Base-by-base conservation (phyloP, 1,140 invertebrate species). In the Drosophila dunni region DNA sequence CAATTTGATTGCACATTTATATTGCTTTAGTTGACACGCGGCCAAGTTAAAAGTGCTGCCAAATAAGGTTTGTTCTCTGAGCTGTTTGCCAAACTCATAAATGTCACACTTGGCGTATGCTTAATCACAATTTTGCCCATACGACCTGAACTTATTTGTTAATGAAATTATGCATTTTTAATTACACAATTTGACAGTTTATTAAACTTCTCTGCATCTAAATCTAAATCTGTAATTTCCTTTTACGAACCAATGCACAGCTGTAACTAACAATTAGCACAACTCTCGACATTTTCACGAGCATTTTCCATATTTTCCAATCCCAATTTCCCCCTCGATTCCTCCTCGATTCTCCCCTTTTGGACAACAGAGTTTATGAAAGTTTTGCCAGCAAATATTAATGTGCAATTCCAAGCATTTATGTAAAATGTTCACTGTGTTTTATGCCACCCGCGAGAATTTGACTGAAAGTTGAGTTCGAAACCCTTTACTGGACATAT, bases 361-460 rank as follows among this genome's bases (percentile, higher is more conserved):
- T 46, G 44, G 20, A 33, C 42, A 6, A 40, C 9, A 13, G 60
- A 65, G 70, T 61, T 78, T 56, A 72, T 75, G 42, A 86, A 88
- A 88, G 51, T 79, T 73, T 66, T 73, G 38, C 4, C 67, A 73
- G 56, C 67, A 61, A 67, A 80, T 89, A 83, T 88, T 88, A 88
- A 89, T 88, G 66, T 80, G 73, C 76, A 68, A 66, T 79, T 79
- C 61, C 53, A 79, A 79, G n/a, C 79, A 83, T 88, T 80, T 89
- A 79, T 83, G 76, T 77, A 80, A 88, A 88, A 84, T 86, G 71
- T 83, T 83, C 29, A 15, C 29, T 10, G 50, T 53, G 10, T 83
- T 86, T 88, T 88, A 86, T 89, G 77, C 29, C 60, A 62, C 80
- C 83, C 79, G 80, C 84, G 83, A 64, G 83, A 63, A 69, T 89